Base-by-base conservation (phyloP, 2,113 vertebrate genomes). In the Oryzias melastigma region DNA sequence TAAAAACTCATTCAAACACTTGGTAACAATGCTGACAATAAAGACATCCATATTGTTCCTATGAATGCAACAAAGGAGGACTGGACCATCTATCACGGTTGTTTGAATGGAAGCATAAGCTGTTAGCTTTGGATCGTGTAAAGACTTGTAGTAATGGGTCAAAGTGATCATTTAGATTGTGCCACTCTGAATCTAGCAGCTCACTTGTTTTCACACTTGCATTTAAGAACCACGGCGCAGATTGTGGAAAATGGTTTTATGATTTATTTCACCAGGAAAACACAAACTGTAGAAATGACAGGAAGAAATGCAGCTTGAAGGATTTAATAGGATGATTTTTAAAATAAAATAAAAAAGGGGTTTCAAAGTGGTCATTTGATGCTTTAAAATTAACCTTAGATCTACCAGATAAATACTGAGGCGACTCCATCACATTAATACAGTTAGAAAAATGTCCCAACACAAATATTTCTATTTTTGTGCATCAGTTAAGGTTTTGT, bases 101-200 rank as follows among this genome's bases (percentile, higher is more conserved):
- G 71, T 67, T 48, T 67, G 53, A 69, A 68, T 53, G 52, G 54
- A 52, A 48, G 65, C 62, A 52, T 46, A 18, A 25, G 40, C 27
- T 61, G 62, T 81, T 84, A 52, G 71, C 50, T 63, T 77, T 64
- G 54, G 63, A 62, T 77, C 51, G 53, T 62, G 48, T 55, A 72
- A 76, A 79, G 41, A 61, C 66, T 62, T 71, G 72, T 74, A 74
- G 68, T 25, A 45, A 44, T 8, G 44, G n/a, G 47, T 47, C 62
- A 65, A 8, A 48, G 27, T 1, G 60, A 65, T 78, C 77, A 71
- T 75, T 80, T 76, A 66, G 52, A 64, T 67, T 65, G 61, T 80
- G 82, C 73, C 82, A 80, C 56, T 70, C 69, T 69, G 53, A 35
- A 58, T 77, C 68, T 68, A 10, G 0, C 24, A 13, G 20, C 16